Conservation (phyloP, 2,888 invertebrate species). For the Mimachlamys varia region DNA sequence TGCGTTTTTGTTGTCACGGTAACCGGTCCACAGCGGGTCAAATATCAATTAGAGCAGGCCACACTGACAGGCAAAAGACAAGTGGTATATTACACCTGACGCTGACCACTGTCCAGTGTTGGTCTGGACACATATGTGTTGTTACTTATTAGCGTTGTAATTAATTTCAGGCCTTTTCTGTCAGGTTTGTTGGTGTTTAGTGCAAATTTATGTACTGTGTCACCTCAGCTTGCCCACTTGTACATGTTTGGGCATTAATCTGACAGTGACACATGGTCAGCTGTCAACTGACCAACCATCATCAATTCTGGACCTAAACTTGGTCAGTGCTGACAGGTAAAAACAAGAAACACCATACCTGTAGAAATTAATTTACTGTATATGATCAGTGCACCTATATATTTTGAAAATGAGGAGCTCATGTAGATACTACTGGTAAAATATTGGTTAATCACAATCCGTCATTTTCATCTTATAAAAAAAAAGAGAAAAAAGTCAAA, state of each 20-base stretch:
- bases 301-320: neutral
- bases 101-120: neutral
- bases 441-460: too few species aligned
- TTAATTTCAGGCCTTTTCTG: neutral
- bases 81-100: neutral
- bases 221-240: neutral
- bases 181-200: constrained; percentile 23
- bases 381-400: too few species aligned
- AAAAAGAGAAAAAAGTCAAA: too few species aligned
- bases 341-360: neutral
- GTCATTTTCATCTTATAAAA: too few species aligned
- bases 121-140: constrained; percentile 18
- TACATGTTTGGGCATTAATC: neutral
- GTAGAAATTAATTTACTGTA: neutral
- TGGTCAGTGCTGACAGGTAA: constrained; percentile 28
- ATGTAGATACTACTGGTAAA: too few species aligned
- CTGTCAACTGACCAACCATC: neutral
- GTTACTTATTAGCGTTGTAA: constrained; percentile 3
- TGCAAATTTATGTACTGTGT: neutral
- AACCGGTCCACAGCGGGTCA: too few species aligned
- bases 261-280: constrained; percentile 6
- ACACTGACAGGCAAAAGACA: neutral
- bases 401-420: too few species aligned
- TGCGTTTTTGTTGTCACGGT: too few species aligned
- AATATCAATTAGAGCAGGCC: too few species aligned